Evolutionary conservation across 2,888 invertebrate genomes (phyloP).

Genomic region (Limenitis camilla): DNA sequence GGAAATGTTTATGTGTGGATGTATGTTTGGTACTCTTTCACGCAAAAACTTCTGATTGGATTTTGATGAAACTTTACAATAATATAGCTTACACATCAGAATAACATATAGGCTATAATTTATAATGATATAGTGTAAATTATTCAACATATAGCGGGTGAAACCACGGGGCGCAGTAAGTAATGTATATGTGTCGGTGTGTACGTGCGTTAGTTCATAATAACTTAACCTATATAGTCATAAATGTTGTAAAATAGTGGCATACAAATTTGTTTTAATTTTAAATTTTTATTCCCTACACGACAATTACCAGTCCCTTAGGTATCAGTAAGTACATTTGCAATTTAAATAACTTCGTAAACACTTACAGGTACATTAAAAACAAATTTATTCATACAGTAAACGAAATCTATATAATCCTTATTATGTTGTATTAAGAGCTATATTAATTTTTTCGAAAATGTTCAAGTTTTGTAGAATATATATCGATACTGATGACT

Average conservation of each 20-base stretch:
- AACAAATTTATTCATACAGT: conserved; percentile 1
- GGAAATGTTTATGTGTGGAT: no score
- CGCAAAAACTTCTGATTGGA: no score
- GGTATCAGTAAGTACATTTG: conserved; percentile 44
- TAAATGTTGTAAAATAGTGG: not conserved
- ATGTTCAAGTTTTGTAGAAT: conserved; percentile 5
- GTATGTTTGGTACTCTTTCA: no score
- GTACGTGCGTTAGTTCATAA: no score
- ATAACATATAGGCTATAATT: no score
- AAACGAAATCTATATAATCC: not conserved
- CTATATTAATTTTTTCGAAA: not conserved
- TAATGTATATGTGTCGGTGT: no score
- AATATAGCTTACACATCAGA: no score
- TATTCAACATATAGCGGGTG: no score
- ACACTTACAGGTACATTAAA: conserved; percentile 19
- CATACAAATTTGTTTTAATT: not conserved
- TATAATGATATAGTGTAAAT: no score
- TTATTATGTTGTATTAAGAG: not conserved
- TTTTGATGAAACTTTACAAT: no score
- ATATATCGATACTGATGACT: conserved; percentile 10
- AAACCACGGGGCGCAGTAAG: no score
- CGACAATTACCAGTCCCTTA: conserved; percentile 34
- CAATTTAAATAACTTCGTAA: conserved; percentile 35
- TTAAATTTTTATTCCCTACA: conserved; percentile 39
- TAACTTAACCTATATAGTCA: not conserved